Conservation (phyloP, 2,797 vertebrate species). For the Onychomys torridus region DNA sequence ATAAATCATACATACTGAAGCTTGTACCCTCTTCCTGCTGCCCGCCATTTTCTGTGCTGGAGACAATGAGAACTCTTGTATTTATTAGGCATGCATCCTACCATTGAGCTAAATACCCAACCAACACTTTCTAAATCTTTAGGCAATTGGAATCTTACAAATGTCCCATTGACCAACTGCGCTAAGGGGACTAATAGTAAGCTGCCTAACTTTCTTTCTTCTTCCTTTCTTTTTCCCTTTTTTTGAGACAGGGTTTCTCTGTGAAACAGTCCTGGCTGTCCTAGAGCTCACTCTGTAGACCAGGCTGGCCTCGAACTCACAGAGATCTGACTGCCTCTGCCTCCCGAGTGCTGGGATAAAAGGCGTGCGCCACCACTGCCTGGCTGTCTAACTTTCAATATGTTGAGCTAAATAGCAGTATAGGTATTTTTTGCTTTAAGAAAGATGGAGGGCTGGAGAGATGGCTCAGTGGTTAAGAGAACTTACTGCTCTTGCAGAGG, state of each 20-base stretch:
- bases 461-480: not conserved
- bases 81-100: not conserved
- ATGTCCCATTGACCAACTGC: slow-evolving; percentile 37
- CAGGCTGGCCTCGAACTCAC: not conserved
- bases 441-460: not conserved
- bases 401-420: not conserved
- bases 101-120: not conserved
- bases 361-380: not conserved
- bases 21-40: not conserved
- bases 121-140: slow-evolving; percentile 53
- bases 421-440: not conserved
- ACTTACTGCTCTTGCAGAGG: not conserved
- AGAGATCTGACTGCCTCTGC: not conserved
- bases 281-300: not conserved
- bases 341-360: not conserved
- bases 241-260: not conserved
- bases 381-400: not conserved
- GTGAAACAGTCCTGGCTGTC: not conserved
- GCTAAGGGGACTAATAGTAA: not conserved
- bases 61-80: not conserved
- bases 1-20: not conserved
- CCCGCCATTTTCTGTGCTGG: too few relatives aligned
- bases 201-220: not conserved
- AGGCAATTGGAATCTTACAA: slow-evolving; percentile 61
- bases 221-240: not conserved